Base-by-base conservation (phyloP, 2,888 invertebrate genomes). In the Scaptomyza reducta region DNA sequence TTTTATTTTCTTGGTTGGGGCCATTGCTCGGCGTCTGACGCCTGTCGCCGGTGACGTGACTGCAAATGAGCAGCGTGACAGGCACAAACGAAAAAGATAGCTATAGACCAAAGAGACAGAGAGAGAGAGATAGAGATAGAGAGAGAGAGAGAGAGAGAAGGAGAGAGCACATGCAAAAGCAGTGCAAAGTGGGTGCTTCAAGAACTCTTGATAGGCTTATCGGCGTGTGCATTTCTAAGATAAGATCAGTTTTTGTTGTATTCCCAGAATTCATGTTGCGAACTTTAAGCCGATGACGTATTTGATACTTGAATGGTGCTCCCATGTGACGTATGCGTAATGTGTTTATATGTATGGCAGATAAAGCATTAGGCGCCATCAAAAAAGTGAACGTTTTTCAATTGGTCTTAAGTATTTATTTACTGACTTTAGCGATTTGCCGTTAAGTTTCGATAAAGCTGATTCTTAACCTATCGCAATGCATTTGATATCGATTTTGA, bases 21-120 rank as follows among this genome's bases (percentile, higher is more conserved):
- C 86, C 81, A 83, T 81, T 86, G 80, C 79, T 82, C 82, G 86
- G 66, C 68, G 64, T 70, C 79, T 73, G 77, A 77, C 62, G 71
- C 75, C 68, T 64, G 63, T 64, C 76, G 69, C 55, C 71, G 18
- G 80, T 86, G 80, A 81, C 66, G 59, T 77, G 81, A 79, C 80
- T 81, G 84, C 81, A 81, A 81, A 81, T 81, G 81, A 86, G 86
- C 65, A 47, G 61, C 66, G 54, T 72, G 72, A 66, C 71, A 77
- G 45, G 33, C 59, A 46, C 46, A 22, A 45, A 13, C 18, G 44
- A 59, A 27, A 41, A 27, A 53, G 31, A 54, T 33, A 42, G 41
- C 35, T 16, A 31, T 18, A n/a, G n/a, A n/a, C n/a, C n/a, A n/a
- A n/a, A n/a, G n/a, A n/a, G n/a, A n/a, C n/a, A n/a, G n/a, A n/a